These are phyloP conservation scores for honey bee (Apis mellifera) DNA, from an alignment of 1,140 invertebrate genomes.

Conservation along the genomic window DNA sequence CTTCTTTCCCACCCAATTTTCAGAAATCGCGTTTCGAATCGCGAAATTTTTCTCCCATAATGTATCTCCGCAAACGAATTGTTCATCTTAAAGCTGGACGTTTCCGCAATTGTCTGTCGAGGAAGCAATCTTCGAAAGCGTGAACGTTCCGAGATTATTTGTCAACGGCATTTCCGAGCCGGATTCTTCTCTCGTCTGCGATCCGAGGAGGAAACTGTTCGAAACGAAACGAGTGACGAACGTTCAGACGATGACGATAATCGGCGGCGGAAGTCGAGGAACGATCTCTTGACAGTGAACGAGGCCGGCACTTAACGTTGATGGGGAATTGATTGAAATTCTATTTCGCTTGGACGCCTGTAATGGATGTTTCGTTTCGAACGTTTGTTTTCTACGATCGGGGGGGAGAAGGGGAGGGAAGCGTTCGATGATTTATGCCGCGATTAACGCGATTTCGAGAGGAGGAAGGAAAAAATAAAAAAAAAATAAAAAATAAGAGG, in stretches of 20 bases:
- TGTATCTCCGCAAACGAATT: slow-evolving; percentile 12
- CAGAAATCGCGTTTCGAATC: slow-evolving; percentile 18
- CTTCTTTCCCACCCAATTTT: background rate
- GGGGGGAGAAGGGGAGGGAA: background rate
- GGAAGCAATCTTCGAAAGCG: slow-evolving; percentile 37
- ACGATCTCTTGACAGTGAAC: background rate
- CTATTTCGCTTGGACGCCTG: slow-evolving; percentile 23
- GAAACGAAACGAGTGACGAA: background rate
- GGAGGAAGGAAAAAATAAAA: background rate
- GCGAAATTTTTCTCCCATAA: slow-evolving; percentile 6
- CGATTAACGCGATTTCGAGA: slow-evolving; percentile 29
- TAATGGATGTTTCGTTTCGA: slow-evolving; percentile 39
- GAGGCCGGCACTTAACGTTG: slow-evolving; percentile 22
- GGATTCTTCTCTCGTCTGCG: background rate
- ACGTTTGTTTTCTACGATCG: slow-evolving; percentile 24
- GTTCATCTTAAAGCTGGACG: background rate
- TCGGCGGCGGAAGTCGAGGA: background rate
- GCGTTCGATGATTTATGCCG: slow-evolving; percentile 34
- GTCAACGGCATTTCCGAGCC: slow-evolving; percentile 10
- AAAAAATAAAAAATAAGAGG: background rate
- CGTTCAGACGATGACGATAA: slow-evolving; percentile 29
- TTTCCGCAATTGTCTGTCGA: slow-evolving; percentile 28
- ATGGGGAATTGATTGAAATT: slow-evolving; percentile 43
- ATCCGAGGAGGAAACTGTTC: too few species aligned
- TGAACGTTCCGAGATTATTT: slow-evolving; percentile 6